Conservation (phyloP, 1,140 invertebrate genomes). For the Neodiprion lecontei region DNA sequence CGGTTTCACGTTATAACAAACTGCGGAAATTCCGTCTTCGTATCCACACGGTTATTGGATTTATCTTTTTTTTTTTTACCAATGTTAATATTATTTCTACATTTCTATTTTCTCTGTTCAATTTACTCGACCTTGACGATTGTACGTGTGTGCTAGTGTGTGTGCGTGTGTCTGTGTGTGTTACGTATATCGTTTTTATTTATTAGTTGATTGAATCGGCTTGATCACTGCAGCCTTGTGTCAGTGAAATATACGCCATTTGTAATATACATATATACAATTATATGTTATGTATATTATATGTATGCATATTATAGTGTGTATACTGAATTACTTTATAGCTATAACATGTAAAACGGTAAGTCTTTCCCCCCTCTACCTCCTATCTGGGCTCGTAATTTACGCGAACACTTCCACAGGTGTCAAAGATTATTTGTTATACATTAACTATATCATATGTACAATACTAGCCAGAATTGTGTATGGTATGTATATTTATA, state of each 20-base stretch:
- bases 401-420: conserved; percentile 51
- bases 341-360: neutral
- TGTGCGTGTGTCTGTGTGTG: no score
- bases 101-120: neutral
- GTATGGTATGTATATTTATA: conserved; percentile 38
- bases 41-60: no score
- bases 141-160: neutral
- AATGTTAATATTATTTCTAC: neutral
- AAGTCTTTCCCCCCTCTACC: neutral
- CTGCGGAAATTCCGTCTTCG: no score
- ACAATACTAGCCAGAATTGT: conserved; percentile 49
- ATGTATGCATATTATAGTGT: neutral
- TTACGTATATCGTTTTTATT: no score
- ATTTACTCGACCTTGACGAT: neutral
- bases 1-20: no score
- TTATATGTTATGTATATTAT: neutral
- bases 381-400: conserved; percentile 35
- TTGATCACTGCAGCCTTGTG: no score
- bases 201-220: no score
- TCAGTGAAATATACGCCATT: neutral
- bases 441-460: conserved; percentile 51
- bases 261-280: neutral
- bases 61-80: neutral
- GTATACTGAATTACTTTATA: neutral
- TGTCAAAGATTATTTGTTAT: conserved; percentile 56